Conservation (phyloP, 2,888 invertebrate species). For the Pristionchus arcanus region DNA sequence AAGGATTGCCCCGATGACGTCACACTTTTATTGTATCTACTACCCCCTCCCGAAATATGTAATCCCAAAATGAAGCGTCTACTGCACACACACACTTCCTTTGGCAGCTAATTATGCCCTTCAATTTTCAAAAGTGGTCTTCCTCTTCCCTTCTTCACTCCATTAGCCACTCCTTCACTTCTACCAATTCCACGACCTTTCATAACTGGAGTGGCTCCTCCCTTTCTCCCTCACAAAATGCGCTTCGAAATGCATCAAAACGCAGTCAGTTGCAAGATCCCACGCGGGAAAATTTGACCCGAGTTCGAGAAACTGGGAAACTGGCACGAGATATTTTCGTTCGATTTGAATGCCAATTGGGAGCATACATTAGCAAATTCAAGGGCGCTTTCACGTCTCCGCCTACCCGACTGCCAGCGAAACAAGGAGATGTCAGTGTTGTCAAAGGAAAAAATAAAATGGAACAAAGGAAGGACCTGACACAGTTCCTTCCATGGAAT, state of each 20-base stretch:
- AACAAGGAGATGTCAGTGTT: too few relatives aligned
- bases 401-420: too few relatives aligned
- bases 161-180: not conserved
- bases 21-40: not conserved
- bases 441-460: too few relatives aligned
- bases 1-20: not conserved
- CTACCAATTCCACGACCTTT: slow-evolving; percentile 34
- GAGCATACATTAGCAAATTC: too few relatives aligned
- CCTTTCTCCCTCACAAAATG: not conserved
- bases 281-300: not conserved
- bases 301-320: not conserved
- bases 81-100: not conserved
- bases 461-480: too few relatives aligned
- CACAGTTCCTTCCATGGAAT: too few relatives aligned
- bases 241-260: slow-evolving; percentile 31
- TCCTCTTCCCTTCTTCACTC: not conserved
- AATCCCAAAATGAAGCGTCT: slow-evolving; percentile 21
- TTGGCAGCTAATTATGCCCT: not conserved
- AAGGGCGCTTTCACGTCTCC: too few relatives aligned
- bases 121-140: slow-evolving; percentile 50
- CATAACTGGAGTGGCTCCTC: slow-evolving; percentile 32
- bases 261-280: slow-evolving; percentile 20
- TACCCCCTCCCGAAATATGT: not conserved
- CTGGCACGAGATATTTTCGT: too few relatives aligned
- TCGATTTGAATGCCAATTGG: too few relatives aligned